phyloP scores from a whole-genome alignment of 2,797 vertebrate genomes.

The Poeciliopsis presidionis region DNA sequence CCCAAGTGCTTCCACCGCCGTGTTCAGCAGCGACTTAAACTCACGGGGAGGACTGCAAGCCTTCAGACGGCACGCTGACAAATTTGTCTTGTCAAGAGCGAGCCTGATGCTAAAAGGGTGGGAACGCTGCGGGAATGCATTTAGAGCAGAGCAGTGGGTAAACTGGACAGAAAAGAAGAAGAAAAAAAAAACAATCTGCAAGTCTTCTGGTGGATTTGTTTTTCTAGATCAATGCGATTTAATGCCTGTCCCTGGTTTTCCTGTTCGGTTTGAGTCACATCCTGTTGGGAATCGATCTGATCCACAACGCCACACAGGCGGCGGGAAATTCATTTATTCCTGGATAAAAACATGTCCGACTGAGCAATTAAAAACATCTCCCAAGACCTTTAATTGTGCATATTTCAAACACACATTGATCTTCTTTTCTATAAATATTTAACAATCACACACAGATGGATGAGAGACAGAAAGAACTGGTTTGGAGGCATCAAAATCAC shows the following conservation, averaged over 20 bases:
- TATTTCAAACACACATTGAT: background rate
- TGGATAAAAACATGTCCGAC: slow-evolving; percentile 1
- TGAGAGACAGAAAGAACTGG: background rate
- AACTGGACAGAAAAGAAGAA: background rate
- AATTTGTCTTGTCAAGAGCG: slow-evolving; percentile 44
- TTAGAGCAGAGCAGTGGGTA: background rate
- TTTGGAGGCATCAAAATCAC: slow-evolving; percentile 1
- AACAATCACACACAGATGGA: background rate
- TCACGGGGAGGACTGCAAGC: slow-evolving; percentile 16
- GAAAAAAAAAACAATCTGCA: background rate
- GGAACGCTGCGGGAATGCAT: background rate
- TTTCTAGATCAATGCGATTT: slow-evolving; percentile 37
- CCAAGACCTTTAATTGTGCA: background rate
- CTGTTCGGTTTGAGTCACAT: slow-evolving; percentile 22
- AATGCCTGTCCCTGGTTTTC: slow-evolving; percentile 10
- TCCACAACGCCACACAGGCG: background rate
- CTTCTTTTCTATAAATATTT: background rate
- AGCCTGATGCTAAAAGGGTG: slow-evolving; percentile 1
- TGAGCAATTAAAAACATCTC: background rate
- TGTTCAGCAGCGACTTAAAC: slow-evolving; percentile 54
- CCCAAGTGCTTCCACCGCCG: slow-evolving; percentile 28
- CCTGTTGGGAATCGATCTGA: slow-evolving; percentile 12
- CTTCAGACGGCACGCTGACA: slow-evolving; percentile 44
- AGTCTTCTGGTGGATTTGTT: slow-evolving; percentile 10
- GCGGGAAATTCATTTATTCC: background rate